Base-by-base conservation (phyloP, 2,888 invertebrate species). In the Agriopis leucophaearia region DNA sequence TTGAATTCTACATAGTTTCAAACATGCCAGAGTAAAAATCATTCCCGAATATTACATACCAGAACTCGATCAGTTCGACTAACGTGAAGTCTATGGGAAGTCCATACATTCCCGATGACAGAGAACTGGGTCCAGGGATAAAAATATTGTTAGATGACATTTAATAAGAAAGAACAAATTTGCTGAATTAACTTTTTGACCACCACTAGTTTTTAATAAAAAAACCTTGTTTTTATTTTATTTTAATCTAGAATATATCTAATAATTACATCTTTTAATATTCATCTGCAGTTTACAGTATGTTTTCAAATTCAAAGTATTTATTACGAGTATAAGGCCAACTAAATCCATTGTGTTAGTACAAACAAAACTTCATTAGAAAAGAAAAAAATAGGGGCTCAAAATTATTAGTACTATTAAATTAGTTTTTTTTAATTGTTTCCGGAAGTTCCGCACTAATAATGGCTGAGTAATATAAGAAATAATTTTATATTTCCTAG, bases 31-130 rank as follows among this genome's bases (percentile, higher is more conserved):
- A 65, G 38, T 54, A 36, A 62, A n/a, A 40, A 40, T 61, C 45
- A 58, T 52, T 65, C 62, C 15, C 15, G 38, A 44, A 35, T 54
- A n/a, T 66, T 71, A 91, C 92, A 78, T 93, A 94, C 93, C 93
- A 94, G 83, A 87, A 91, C 59, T 86, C 82, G 69, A 92, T 77
- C 87, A 92, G 87, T 87, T 93, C 87, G 70, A 78, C 74, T 72
- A 89, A 81, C 50, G 84, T 86, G 88, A 89, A 88, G 85, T 93
- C 93, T 85, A 90, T 82, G 69, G 92, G 92, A 56, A 92, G 88
- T 77, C 88, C 85, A 77, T 82, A 82, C 91, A 90, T 89, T 74
- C 81, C 86, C 72, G 88, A 85, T 64, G 91, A 88, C 76, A 92
- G 84, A 71, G 89, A 86, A 78, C 93, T 93, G 83, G 50, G 27